Conservation (phyloP, 1,140 invertebrate genomes). For the Atta colombica region DNA sequence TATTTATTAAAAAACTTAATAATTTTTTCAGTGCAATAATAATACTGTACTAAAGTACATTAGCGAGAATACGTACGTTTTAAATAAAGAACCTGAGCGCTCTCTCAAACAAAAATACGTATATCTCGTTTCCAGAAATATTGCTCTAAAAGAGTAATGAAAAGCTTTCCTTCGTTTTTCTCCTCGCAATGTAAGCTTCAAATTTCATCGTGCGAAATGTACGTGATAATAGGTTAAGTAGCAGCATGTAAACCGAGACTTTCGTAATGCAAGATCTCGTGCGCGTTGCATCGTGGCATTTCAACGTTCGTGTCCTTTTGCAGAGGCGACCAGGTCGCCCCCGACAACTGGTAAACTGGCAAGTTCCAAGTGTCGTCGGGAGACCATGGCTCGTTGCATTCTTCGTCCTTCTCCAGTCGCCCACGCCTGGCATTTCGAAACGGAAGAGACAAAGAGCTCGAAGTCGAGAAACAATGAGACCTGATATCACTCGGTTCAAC, state of each 20-base stretch:
- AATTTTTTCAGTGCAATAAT: not conserved
- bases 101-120: not conserved
- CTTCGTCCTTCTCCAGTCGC: slow-evolving; percentile 21
- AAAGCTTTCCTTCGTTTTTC: not conserved
- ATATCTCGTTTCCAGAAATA: slow-evolving; percentile 14
- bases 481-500: slow-evolving; percentile 67
- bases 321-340: slow-evolving; percentile 17
- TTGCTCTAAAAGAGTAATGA: not conserved
- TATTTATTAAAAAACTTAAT: no score
- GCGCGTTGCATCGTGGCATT: slow-evolving; percentile 12
- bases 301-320: slow-evolving; percentile 32
- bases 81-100: not conserved
- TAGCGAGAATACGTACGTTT: not conserved
- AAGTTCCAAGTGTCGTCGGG: slow-evolving; percentile 44
- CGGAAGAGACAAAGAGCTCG: slow-evolving; percentile 71
- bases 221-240: slow-evolving; percentile 26
- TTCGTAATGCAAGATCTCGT: slow-evolving; percentile 9
- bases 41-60: not conserved
- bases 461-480: slow-evolving; percentile 72
- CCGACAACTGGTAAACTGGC: slow-evolving; percentile 33
- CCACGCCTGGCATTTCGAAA: slow-evolving; percentile 67
- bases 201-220: slow-evolving; percentile 17
- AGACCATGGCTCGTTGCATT: slow-evolving; percentile 16
- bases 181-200: not conserved
- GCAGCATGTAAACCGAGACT: slow-evolving; percentile 32